Base-by-base conservation (phyloP, 2,888 invertebrate species). In the Sphaerophoria taeniata region DNA sequence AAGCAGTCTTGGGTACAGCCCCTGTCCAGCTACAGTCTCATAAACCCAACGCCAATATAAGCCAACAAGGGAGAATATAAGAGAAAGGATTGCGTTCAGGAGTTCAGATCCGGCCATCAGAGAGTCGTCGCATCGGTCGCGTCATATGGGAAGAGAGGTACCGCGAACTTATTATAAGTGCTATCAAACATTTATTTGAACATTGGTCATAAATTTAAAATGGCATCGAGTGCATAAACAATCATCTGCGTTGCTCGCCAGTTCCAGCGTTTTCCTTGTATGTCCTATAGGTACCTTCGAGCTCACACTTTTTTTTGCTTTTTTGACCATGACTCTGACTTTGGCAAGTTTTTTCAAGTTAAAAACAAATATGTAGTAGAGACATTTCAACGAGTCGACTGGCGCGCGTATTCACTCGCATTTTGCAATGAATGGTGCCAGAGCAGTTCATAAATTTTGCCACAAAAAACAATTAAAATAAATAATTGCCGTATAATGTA, bases 141-240 rank as follows among this genome's bases (percentile, higher is more conserved):
- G 72, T 34, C 61, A 72, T 16, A 75, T 61, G 49, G 9, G 43
- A 9, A 39, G 12, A 60, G 39, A 43, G 55, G 39, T 67, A 67
- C 67, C 72, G 79, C 77, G 81, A 77, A 81, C 85, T 86, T 86
- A 86, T 86, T 86, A 86, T 86, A 86, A 87, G 87, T 87, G 87
- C 83, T 88, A 88, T 88, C 87, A 88, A 87, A 86, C 87, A 88
- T 88, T 88, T 88, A 87, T 88, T 88, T 87, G 87, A 88, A 87
- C 88, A 88, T 88, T 77, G 86, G 81, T 86, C 85, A 88, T 87
- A 87, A 88, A 88, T 87, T 87, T 86, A 86, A 82, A 78, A 88
- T 87, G 81, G 74, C 79, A 84, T 81, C 78, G 78, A 88, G 82
- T 81, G 87, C 80, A 87, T 76, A 87, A 87, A 81, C 84, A 87